Percentiles rank a stretch among this genome's conserved stretches.
phyloP scores from a whole-genome alignment of 1,140 invertebrate genomes.

The Steinernema feltiae region DNA sequence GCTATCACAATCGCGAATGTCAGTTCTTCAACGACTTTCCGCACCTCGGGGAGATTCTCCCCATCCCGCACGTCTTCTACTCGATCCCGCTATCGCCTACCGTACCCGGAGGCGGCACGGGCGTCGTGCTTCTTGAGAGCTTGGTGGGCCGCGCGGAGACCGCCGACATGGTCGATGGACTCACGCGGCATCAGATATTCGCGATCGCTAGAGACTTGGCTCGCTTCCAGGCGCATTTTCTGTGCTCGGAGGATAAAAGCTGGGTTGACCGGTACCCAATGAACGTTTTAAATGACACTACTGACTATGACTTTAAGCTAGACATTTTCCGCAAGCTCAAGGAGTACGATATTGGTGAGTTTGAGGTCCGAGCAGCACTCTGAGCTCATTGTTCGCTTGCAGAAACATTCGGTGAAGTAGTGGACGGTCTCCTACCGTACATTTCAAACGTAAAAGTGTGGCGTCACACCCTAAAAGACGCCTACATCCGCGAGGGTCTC shows the following conservation, averaged over 20 bases:
- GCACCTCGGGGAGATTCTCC: not conserved
- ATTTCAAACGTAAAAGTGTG: not conserved
- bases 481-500: not conserved
- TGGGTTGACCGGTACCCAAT: slow-evolving; percentile 14
- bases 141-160: slow-evolving; percentile 5
- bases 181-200: not conserved
- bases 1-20: slow-evolving; percentile 8
- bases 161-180: slow-evolving; percentile 17
- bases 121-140: slow-evolving; percentile 13
- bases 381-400: not conserved
- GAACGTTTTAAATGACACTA: slow-evolving; percentile 9
- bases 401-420: not conserved
- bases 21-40: slow-evolving; percentile 1
- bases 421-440: slow-evolving; percentile 8
- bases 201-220: slow-evolving; percentile 19
- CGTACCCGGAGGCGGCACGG: not conserved
- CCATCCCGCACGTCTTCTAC: slow-evolving; percentile 2
- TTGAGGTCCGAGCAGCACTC: not conserved
- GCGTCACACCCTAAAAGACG: slow-evolving; percentile 10
- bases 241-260: not conserved
- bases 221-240: slow-evolving; percentile 17
- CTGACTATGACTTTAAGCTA: slow-evolving; percentile 8
- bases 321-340: slow-evolving; percentile 9
- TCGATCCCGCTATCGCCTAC: not conserved
- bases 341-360: not conserved